phyloP scores from a whole-genome alignment of 2,113 vertebrate genomes.

The Bostrychus sinensis region DNA sequence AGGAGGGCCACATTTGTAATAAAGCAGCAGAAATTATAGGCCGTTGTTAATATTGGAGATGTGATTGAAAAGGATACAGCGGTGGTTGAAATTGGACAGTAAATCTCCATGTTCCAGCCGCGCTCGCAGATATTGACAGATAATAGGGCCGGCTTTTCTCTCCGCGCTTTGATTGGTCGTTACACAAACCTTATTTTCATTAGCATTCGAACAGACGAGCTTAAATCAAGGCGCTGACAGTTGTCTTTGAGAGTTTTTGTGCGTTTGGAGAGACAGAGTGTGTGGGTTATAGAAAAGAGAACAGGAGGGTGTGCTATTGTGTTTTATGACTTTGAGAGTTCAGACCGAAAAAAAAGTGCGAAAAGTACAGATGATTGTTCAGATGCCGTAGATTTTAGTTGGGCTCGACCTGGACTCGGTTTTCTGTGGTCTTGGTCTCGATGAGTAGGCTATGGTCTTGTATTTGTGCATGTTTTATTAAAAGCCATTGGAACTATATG shows the following conservation, averaged over 20 bases:
- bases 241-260: conserved; percentile 6
- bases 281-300: background rate
- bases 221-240: conserved; percentile 30
- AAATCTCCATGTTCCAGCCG: conserved; percentile 68
- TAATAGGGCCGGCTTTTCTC: conserved; percentile 45
- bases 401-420: no score
- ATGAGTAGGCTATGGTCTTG: no score
- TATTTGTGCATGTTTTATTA: no score
- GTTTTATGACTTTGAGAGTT: background rate
- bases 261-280: background rate
- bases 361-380: background rate
- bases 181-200: conserved; percentile 69
- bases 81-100: conserved; percentile 66
- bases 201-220: conserved; percentile 52
- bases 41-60: conserved; percentile 73
- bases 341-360: background rate
- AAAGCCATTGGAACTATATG: no score
- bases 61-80: conserved; percentile 77
- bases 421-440: no score
- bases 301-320: background rate
- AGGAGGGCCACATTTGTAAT: conserved; percentile 65
- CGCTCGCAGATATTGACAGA: conserved; percentile 67
- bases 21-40: conserved; percentile 73
- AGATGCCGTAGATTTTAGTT: no score
- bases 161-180: conserved; percentile 60